Percentiles rank a stretch among this genome's conserved stretches.
Conservation (phyloP, 92 coral and sea anemone species). For the Porites rus region DNA sequence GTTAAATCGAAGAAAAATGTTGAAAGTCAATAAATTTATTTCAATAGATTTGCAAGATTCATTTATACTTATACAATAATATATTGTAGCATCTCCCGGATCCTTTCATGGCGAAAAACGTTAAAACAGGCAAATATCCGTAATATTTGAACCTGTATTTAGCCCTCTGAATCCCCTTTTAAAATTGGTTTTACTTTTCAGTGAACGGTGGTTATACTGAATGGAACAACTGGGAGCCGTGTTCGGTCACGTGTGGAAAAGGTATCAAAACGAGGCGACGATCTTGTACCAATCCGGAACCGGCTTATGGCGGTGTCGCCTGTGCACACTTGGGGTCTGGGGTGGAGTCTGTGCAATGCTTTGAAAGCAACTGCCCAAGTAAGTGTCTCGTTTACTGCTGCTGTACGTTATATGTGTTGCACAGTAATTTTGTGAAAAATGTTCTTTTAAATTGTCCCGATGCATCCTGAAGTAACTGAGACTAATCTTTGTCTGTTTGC, state of each 20-base stretch:
- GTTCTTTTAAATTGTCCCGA: neutral
- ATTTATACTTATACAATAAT: too few species aligned
- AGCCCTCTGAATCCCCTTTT: neutral
- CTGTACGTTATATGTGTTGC: neutral
- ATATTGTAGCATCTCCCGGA: too few species aligned
- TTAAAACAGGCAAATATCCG: neutral
- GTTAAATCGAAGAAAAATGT: too few species aligned
- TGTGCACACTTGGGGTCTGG: constrained; percentile 86
- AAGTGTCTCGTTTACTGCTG: constrained; percentile 19
- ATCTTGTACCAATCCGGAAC: constrained; percentile 86
- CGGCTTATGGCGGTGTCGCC: constrained; percentile 91
- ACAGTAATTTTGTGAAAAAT: neutral
- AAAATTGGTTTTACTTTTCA: constrained; percentile 10
- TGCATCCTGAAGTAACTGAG: too few species aligned
- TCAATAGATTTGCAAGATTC: too few species aligned
- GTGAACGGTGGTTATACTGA: constrained; percentile 96
- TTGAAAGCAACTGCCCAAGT: constrained; percentile 96
- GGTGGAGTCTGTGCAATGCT: constrained; percentile 89
- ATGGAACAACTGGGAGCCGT: constrained; percentile 92
- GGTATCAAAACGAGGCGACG: constrained; percentile 85
- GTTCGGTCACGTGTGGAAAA: constrained; percentile 90
- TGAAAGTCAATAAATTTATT: too few species aligned
- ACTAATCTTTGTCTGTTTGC: too few species aligned
- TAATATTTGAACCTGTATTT: neutral
- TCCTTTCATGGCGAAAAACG: too few species aligned